phyloP scores from a whole-genome alignment of 2,888 invertebrate genomes.

The Druceiella hillmani region DNA sequence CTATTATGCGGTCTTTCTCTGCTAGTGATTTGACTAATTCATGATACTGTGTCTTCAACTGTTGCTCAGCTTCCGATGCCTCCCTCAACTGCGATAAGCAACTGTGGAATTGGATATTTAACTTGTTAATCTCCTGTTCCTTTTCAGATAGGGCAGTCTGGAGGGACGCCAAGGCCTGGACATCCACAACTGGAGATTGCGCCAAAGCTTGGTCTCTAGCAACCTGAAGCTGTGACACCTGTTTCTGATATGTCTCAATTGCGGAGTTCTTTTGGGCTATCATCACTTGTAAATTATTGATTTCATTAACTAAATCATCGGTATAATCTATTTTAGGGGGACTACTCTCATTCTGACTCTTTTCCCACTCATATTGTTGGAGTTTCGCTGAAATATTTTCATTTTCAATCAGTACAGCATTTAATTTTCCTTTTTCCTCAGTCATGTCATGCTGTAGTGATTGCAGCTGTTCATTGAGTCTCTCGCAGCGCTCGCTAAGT shows the following conservation, averaged over 20 bases:
- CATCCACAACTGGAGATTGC: too few species aligned
- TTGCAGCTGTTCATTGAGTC: constrained; percentile 46
- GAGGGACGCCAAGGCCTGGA: too few species aligned
- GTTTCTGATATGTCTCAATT: constrained; percentile 36
- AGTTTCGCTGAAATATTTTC: too few species aligned
- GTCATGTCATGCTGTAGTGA: constrained; percentile 25
- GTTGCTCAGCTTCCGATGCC: too few species aligned
- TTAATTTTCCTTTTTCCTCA: constrained; percentile 33
- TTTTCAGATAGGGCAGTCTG: too few species aligned
- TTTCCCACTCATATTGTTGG: constrained; percentile 34
- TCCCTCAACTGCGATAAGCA: too few species aligned
- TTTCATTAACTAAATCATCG: constrained; percentile 50
- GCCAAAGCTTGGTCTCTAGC: constrained; percentile 11
- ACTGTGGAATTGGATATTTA: too few species aligned
- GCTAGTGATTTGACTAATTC: too few species aligned
- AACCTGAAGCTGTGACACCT: constrained; percentile 33
- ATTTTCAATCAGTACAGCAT: too few species aligned
- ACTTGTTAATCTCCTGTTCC: too few species aligned
- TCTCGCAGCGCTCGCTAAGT: constrained; percentile 43
- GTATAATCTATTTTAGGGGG: constrained; percentile 50
- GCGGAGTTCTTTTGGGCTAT: constrained; percentile 47
- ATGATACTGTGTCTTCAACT: too few species aligned
- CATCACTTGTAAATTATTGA: constrained; percentile 49
- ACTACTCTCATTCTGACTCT: constrained; percentile 8
- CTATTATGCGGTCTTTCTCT: too few species aligned